A percentile compares a stretch with the other conserved stretches of the same genome.
Evolutionary conservation across 2,113 vertebrate genomes (phyloP).

Genomic region (Silurus meridionalis): DNA sequence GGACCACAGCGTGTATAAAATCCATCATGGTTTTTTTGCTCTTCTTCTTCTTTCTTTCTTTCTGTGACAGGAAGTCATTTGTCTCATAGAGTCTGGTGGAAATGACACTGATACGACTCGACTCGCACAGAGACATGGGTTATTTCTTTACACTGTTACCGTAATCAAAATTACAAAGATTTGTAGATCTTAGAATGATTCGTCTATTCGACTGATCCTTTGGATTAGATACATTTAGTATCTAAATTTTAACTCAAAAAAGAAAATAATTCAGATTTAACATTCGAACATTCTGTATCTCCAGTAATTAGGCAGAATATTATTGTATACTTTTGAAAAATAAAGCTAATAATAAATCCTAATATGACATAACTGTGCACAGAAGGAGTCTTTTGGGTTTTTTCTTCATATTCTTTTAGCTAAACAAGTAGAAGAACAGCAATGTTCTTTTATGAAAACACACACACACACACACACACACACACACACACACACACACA

Average conservation of each 20-base stretch:
- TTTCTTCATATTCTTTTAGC: too few species aligned
- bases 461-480: too few species aligned
- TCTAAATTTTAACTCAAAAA: neutral
- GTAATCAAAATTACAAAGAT: neutral
- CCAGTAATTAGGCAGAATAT: neutral
- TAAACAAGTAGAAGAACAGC: too few species aligned
- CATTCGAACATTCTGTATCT: neutral
- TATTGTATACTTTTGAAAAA: neutral
- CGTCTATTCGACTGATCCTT: neutral
- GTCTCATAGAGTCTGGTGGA: neutral
- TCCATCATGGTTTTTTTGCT: neutral
- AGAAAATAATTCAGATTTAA: neutral
- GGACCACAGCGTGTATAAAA: neutral
- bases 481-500: too few species aligned
- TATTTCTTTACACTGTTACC: neutral
- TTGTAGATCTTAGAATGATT: neutral
- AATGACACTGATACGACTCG: neutral
- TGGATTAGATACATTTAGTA: neutral
- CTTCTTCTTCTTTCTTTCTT: neutral
- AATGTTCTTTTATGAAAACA: too few species aligned
- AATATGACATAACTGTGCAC: neutral
- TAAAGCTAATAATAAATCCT: neutral
- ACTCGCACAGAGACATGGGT: neutral
- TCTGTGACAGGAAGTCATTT: neutral
- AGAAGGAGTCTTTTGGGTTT: too few species aligned